A percentile compares a stretch with the other conserved stretches of the same genome.
Evolutionary conservation across 2,888 invertebrate genomes (phyloP).

Genomic region (Brenthis ino): DNA sequence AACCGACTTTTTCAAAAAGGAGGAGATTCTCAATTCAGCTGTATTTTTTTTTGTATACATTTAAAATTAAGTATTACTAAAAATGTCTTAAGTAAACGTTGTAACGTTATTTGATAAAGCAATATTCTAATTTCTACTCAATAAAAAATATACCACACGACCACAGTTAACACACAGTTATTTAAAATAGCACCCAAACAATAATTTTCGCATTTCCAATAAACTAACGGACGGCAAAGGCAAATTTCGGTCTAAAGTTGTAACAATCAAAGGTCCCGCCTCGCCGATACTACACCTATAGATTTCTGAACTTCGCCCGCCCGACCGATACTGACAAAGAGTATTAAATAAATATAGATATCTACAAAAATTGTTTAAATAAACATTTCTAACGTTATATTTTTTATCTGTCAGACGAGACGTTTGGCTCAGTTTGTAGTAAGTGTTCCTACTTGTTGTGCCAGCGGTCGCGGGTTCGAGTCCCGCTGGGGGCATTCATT

Average conservation of each 20-base stretch:
- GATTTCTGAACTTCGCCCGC: slow-evolving; percentile 37
- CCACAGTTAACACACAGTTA: slow-evolving; percentile 5
- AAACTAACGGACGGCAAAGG: slow-evolving; percentile 23
- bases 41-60: too few relatives aligned
- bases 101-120: too few relatives aligned
- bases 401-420: background rate
- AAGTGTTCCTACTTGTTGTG: too few relatives aligned
- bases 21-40: too few relatives aligned
- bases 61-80: too few relatives aligned
- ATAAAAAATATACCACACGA: background rate
- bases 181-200: slow-evolving; percentile 18
- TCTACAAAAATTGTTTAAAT: background rate
- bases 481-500: too few relatives aligned
- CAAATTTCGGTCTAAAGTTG: slow-evolving; percentile 35
- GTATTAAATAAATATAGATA: slow-evolving; percentile 11
- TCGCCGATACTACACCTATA: slow-evolving; percentile 36
- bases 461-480: too few relatives aligned
- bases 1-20: too few relatives aligned
- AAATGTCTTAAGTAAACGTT: too few relatives aligned
- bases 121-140: too few relatives aligned
- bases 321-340: slow-evolving; percentile 33
- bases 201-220: slow-evolving; percentile 25
- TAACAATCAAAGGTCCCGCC: slow-evolving; percentile 37
- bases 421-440: too few relatives aligned
- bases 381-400: background rate